Base-by-base conservation (phyloP, 2,113 vertebrate species). In the Mirza zaza region DNA sequence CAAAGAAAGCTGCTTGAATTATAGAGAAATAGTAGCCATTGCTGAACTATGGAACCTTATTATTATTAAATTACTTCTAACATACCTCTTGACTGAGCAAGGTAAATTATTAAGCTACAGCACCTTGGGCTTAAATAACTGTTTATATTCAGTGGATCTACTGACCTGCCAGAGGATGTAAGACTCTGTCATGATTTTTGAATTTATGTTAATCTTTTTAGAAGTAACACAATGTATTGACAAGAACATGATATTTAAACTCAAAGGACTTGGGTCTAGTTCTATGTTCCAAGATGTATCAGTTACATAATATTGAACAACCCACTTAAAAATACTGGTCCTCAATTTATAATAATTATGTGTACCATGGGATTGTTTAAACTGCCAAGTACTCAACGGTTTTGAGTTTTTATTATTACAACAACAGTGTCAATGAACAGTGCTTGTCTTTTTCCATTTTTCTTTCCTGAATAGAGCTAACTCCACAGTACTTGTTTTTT, bases 51-150 rank as follows among this genome's bases (percentile, higher is more conserved):
- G 42, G 45, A 10, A 83, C 4, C 20, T 92, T 86, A 81, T 79
- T 90, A 67, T 79, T 88, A 68, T 71, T 91, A 92, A 67, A 83
- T 95, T 45, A 89, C 75, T 70, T 86, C 18, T n/a, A 55, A 57
- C 8, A 10, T 55, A 70, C 1, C 6, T 82, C 29, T 50, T 23
- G 82, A 48, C 20, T 15, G 63, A 88, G 89, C n/a, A 91, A 90
- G 67, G 55, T 67, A 90, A 81, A 86, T 93, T 73, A 91, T 3
- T 65, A 87, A 42, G 42, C 50, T 89, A 13, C 3, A 52, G 39
- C n/a, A 77, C 17, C 15, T 68, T 52, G 20, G 7, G 48, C 90
- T 96, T 79, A 93, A 94, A 91, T 8, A 52, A 82, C 27, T 68
- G 0, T 61, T 87, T 87, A 21, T 36, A 12, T 8, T 97, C 68